Conservation (phyloP, 2,888 invertebrate species). For the Micoletzkya japonica region DNA sequence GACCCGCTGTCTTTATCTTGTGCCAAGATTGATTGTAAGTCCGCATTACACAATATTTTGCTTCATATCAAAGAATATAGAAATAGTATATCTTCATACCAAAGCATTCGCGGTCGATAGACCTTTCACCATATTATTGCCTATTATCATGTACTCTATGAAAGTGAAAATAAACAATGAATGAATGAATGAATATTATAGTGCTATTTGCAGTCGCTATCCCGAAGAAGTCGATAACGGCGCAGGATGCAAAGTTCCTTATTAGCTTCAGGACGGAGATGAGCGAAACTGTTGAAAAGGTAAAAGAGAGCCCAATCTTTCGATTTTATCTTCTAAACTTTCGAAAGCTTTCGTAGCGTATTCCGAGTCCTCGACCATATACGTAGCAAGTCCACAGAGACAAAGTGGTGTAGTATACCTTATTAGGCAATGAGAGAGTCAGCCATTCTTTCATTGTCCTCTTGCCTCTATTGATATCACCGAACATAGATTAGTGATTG, state of each 20-base stretch:
- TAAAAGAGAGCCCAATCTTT: too few relatives aligned
- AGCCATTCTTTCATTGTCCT: constrained; percentile 3
- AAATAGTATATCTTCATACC: neutral
- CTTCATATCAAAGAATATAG: constrained; percentile 5
- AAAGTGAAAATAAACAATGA: too few relatives aligned
- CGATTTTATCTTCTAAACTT: too few relatives aligned
- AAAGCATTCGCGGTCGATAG: too few relatives aligned
- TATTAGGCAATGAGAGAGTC: neutral
- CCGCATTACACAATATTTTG: too few relatives aligned
- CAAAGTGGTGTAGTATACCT: too few relatives aligned
- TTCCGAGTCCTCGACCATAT: too few relatives aligned
- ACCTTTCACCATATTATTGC: too few relatives aligned
- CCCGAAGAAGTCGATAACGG: constrained; percentile 35
- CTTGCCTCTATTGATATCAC: neutral
- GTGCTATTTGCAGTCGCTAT: constrained; percentile 34
- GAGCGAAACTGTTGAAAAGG: too few relatives aligned
- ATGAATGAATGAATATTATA: neutral
- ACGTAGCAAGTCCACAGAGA: too few relatives aligned
- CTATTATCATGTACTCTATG: too few relatives aligned
- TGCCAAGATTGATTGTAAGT: constrained; percentile 26
- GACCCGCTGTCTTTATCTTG: constrained; percentile 12
- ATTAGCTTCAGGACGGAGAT: constrained; percentile 36
- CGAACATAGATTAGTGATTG: neutral
- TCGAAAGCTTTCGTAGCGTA: too few relatives aligned
- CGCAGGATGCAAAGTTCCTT: constrained; percentile 36